Conservation (phyloP, 2,113 vertebrate genomes). For the Hemiscyllium ocellatum region DNA sequence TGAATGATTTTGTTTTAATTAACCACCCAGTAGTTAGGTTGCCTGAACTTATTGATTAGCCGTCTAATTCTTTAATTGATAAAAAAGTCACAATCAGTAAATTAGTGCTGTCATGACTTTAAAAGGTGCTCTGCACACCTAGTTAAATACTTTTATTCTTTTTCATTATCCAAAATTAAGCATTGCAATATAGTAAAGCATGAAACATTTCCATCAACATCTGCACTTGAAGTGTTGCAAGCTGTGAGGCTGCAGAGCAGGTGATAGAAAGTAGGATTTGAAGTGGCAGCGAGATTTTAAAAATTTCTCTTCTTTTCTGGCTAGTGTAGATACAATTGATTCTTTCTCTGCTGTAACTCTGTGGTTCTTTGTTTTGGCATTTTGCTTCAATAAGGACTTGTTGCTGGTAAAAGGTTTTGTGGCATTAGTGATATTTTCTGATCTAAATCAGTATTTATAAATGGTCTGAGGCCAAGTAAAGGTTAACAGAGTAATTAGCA, state of each 20-base stretch:
- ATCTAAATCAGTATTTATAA: background rate
- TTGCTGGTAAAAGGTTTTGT: background rate
- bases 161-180: background rate
- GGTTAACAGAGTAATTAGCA: background rate
- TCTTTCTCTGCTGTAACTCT: too few relatives aligned
- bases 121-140: background rate
- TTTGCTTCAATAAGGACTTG: background rate
- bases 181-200: background rate
- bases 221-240: too few relatives aligned
- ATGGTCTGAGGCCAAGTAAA: background rate
- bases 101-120: background rate
- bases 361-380: background rate
- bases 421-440: background rate
- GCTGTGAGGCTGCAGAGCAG: too few relatives aligned
- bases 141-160: background rate
- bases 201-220: background rate
- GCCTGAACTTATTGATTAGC: background rate
- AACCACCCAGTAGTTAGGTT: constrained; percentile 11
- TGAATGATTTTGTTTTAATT: background rate
- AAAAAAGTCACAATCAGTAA: background rate
- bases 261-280: too few relatives aligned
- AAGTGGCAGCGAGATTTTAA: too few relatives aligned
- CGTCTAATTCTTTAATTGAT: background rate
- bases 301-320: too few relatives aligned
- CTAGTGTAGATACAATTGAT: too few relatives aligned